phyloP scores from a whole-genome alignment of 2,888 invertebrate genomes.

The Melanostoma scalare region DNA sequence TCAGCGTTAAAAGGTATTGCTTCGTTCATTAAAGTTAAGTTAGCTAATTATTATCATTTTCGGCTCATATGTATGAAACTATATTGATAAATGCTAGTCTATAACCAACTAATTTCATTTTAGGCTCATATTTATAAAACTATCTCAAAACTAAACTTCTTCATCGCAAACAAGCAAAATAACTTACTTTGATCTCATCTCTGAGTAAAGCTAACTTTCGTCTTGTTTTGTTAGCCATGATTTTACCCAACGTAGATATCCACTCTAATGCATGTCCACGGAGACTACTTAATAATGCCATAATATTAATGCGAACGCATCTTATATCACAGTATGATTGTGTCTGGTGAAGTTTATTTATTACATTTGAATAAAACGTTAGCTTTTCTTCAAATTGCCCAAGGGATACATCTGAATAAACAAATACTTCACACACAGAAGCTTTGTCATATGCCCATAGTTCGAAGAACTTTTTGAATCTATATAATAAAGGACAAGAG shows the following conservation, averaged over 20 bases:
- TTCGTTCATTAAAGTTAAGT: too few relatives aligned
- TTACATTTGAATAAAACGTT: conserved; percentile 90
- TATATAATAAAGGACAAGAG: conserved; percentile 74
- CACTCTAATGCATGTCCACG: conserved; percentile 90
- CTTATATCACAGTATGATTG: conserved; percentile 85
- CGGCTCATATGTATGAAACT: too few relatives aligned
- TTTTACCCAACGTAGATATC: conserved; percentile 88
- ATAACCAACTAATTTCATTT: too few relatives aligned
- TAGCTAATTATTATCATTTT: too few relatives aligned
- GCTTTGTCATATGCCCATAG: conserved; percentile 90
- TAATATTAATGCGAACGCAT: conserved; percentile 88
- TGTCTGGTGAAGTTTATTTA: conserved; percentile 85
- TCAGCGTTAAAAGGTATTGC: too few relatives aligned
- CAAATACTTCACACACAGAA: conserved; percentile 89
- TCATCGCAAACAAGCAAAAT: conserved; percentile 7
- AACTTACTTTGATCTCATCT: conserved; percentile 86
- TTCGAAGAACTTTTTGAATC: conserved; percentile 89
- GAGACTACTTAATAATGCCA: conserved; percentile 87
- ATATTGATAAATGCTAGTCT: too few relatives aligned
- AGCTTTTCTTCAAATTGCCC: conserved; percentile 91
- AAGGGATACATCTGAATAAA: conserved; percentile 85
- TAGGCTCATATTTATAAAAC: too few relatives aligned
- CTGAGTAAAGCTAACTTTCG: conserved; percentile 87
- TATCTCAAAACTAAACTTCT: too few relatives aligned
- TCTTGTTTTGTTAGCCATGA: conserved; percentile 86